Evolutionary conservation across 2,797 vertebrate species (phyloP).

Genomic region (Channa striata): DNA sequence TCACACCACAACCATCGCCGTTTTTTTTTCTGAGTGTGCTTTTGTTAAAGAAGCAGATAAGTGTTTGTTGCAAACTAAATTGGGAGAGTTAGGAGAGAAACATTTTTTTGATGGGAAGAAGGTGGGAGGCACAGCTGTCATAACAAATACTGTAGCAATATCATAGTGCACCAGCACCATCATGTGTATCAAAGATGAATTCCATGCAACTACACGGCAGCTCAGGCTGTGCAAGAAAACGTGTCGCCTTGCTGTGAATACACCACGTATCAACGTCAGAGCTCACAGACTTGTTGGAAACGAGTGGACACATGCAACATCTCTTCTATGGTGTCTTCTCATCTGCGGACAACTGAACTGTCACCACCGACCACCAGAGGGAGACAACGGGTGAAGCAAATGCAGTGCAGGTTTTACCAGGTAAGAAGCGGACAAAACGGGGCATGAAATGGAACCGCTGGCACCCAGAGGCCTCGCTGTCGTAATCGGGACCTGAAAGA

Average conservation of each 20-base stretch:
- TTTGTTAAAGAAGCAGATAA: conserved; percentile 59
- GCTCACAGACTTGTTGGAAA: not conserved
- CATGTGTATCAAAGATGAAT: conserved; percentile 63
- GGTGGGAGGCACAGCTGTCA: conserved; percentile 59
- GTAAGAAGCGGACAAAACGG: conserved; percentile 95
- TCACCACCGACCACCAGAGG: conserved; percentile 11
- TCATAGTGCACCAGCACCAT: conserved; percentile 73
- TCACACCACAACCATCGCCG: conserved; percentile 54
- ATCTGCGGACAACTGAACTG: not conserved
- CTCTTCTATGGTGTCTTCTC: not conserved
- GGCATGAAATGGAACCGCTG: conserved; percentile 98
- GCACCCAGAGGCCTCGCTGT: conserved; percentile 83
- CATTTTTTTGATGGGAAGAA: conserved; percentile 62
- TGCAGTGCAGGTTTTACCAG: conserved; percentile 83
- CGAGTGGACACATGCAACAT: not conserved
- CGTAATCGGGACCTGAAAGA: conserved; percentile 88
- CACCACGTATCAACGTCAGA: not conserved
- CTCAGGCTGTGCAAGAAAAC: not conserved
- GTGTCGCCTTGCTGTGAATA: not conserved
- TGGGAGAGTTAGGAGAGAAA: conserved; percentile 61
- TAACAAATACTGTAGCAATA: conserved; percentile 1
- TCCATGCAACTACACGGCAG: conserved; percentile 14
- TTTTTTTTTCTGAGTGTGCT: conserved; percentile 1
- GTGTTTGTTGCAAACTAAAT: conserved; percentile 61
- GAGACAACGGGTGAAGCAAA: not conserved